A percentile compares a stretch with the other conserved stretches of the same genome.
Evolutionary conservation across 2,113 vertebrate genomes (phyloP).

Genomic region (Plectropomus leopardus): DNA sequence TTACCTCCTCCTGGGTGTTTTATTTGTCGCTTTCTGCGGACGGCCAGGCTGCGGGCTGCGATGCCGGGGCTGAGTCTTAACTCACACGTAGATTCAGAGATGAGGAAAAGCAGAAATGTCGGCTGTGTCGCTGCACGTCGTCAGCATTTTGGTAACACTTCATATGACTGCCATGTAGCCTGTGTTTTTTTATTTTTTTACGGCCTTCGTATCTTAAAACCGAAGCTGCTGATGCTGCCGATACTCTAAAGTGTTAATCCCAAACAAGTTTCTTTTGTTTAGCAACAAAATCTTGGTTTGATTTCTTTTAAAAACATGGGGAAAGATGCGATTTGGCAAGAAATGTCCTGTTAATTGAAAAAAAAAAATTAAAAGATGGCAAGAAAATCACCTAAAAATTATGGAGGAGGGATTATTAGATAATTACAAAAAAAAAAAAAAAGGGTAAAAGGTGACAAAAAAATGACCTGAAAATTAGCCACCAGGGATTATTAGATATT

Average conservation of each 20-base stretch:
- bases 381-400: too few species aligned
- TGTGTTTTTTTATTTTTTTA: too few species aligned
- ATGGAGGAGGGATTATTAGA: too few species aligned
- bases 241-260: neutral
- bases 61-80: constrained; percentile 62
- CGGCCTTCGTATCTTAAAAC: neutral
- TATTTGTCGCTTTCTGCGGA: constrained; percentile 53
- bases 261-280: neutral
- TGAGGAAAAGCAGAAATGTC: neutral
- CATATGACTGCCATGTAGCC: neutral
- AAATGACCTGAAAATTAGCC: too few species aligned
- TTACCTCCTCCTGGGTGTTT: constrained; percentile 60
- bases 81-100: constrained; percentile 31
- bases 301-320: too few species aligned
- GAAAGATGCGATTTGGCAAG: too few species aligned
- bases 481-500: too few species aligned
- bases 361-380: too few species aligned
- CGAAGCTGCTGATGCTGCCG: neutral
- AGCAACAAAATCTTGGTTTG: too few species aligned
- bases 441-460: too few species aligned
- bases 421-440: too few species aligned
- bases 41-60: constrained; percentile 24
- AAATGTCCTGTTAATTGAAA: too few species aligned
- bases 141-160: neutral
- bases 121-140: neutral